phyloP scores from a whole-genome alignment of 2,113 vertebrate species.

The Takifugu flavidus region DNA sequence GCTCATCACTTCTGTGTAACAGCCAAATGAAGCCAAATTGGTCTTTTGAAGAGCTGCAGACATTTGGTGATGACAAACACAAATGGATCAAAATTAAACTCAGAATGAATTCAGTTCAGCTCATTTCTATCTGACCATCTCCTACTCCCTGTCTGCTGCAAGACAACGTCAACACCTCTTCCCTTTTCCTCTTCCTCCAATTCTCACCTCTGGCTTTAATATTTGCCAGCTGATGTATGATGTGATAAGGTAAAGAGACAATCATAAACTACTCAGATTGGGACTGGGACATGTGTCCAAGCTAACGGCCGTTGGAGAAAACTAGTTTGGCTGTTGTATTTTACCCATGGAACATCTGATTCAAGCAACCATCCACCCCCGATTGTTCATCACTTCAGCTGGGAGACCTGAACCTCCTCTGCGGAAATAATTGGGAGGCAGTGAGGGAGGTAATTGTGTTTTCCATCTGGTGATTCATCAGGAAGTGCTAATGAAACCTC shows the following conservation, averaged over 20 bases:
- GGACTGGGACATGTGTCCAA: constrained; percentile 17
- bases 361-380: constrained; percentile 16
- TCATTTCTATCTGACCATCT: background rate
- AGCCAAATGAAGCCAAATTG: too few relatives aligned
- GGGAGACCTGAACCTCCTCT: constrained; percentile 50
- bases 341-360: constrained; percentile 52
- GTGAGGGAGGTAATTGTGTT: constrained; percentile 57
- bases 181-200: constrained; percentile 53
- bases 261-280: background rate
- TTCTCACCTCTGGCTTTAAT: constrained; percentile 29
- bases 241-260: constrained; percentile 18
- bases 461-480: constrained; percentile 60
- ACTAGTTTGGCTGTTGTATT: constrained; percentile 14
- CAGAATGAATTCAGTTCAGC: too few relatives aligned
- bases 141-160: constrained; percentile 33
- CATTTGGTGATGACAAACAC: background rate
- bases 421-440: constrained; percentile 53
- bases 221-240: constrained; percentile 21
- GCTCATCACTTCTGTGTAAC: too few relatives aligned
- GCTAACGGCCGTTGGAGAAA: constrained; percentile 52
- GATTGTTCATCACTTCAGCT: constrained; percentile 46
- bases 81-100: background rate
- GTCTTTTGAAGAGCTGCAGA: too few relatives aligned
- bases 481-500: constrained; percentile 37
- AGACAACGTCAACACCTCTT: constrained; percentile 37